Evolutionary conservation across 1,140 invertebrate species (phyloP), one percentile per base, ranked within the genome.

Genomic region (Apis laboriosa): DNA sequence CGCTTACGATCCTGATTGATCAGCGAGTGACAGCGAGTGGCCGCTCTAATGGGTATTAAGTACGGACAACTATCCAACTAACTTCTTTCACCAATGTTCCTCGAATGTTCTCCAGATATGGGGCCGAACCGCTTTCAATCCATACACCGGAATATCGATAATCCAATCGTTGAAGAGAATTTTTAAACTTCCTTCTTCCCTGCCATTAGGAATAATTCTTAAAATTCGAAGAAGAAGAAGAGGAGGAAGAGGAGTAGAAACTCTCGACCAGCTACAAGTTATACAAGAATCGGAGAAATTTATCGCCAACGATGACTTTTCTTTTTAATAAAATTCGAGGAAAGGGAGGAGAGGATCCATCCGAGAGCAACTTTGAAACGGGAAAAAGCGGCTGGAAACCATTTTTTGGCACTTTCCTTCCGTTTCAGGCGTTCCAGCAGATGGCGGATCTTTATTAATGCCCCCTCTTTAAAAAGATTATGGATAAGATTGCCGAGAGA

Each of bases 391-490:
- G n/a, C 11, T 12, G 43, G 11, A 21, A 21, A 2, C 28, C 15
- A 34, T 19, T 53, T 72, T 55, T 19, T 56, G 7, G 24, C 21
- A 17, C 21, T 68, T 28, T 24, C 17, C 34, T 56, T 51, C 24
- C 19, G 49, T 80, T 73, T 79, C 21, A 58, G 21, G 21, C n/a
- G 67, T 11, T 24, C 58, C 11, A 70, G 21, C 60, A 34, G n/a
- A 71, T n/a, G 68, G 9, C 17, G 5, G 58, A 43, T 24, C 72
- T 76, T 76, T 81, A 81, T 81, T 76, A 81, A 81, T 55, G 79
- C 53, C 73, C 24, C 43, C 34, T 17, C 51, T 76, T 76, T 76
- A 56, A 80, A 80, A 58, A 66, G 60, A 66, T 80, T 75, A 80
- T 75, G 61, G 72, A 80, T 80, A 43, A 43, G 34, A 34, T 34